phyloP scores from a whole-genome alignment of 92 coral and sea anemone genomes.

The Palythoa grandis region DNA sequence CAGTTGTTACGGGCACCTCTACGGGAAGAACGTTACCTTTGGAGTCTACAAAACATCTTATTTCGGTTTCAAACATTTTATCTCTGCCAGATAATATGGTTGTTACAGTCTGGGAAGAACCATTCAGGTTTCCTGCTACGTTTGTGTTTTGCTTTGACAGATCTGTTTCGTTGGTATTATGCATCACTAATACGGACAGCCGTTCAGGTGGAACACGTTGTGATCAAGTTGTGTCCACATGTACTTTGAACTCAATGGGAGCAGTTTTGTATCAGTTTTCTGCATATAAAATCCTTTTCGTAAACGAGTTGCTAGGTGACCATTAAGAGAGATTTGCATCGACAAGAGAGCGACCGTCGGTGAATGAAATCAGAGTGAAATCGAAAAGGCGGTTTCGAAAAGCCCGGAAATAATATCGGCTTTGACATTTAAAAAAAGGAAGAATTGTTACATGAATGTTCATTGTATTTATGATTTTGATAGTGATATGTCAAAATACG shows the following conservation, averaged over 20 bases:
- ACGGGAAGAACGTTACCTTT: conserved; percentile 25
- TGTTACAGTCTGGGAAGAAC: background rate
- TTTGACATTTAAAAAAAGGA: background rate
- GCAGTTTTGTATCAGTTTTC: background rate
- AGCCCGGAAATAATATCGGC: conserved; percentile 10
- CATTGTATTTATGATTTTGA: background rate
- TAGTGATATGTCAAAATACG: no score
- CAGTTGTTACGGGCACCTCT: conserved; percentile 16
- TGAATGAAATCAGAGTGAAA: background rate
- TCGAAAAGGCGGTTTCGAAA: background rate
- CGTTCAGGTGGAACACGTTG: background rate
- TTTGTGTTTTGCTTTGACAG: background rate
- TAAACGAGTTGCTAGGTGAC: background rate
- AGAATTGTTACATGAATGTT: background rate
- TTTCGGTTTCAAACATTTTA: conserved; percentile 12
- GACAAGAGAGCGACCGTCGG: background rate
- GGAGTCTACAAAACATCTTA: conserved; percentile 29
- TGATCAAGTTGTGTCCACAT: background rate
- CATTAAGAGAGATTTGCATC: background rate
- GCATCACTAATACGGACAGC: background rate
- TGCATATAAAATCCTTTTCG: conserved; percentile 9
- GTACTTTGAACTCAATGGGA: background rate
- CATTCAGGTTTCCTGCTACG: background rate
- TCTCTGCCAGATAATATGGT: background rate
- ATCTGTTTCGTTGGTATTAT: background rate